A percentile compares a stretch with the other conserved stretches of the same genome.
Evolutionary conservation across 92 coral and sea anemone genomes (phyloP).

Genomic region (Porites rus): DNA sequence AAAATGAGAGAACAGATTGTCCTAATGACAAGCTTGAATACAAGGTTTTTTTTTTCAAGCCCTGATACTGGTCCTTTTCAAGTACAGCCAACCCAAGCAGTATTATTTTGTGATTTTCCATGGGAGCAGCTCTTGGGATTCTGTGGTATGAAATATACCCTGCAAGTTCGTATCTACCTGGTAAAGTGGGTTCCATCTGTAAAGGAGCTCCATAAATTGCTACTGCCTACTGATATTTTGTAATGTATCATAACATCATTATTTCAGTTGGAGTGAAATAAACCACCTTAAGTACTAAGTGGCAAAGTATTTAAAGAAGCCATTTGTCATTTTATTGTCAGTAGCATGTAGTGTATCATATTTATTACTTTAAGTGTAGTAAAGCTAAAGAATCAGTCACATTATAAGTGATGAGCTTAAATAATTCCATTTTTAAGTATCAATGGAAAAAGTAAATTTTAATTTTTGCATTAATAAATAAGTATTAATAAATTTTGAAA

Average conservation of each 20-base stretch:
- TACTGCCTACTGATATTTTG: slow-evolving; percentile 2
- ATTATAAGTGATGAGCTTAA: too few species aligned
- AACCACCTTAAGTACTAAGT: not conserved
- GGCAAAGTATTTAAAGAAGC: not conserved
- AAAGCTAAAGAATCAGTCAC: too few species aligned
- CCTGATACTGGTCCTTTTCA: not conserved
- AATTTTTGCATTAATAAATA: too few species aligned
- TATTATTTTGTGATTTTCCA: not conserved
- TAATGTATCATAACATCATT: not conserved
- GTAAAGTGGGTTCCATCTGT: slow-evolving; percentile 2
- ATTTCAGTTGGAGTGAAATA: slow-evolving; percentile 31
- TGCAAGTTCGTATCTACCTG: slow-evolving; percentile 55
- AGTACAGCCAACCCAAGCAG: not conserved
- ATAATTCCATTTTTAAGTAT: too few species aligned
- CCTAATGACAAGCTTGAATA: too few species aligned
- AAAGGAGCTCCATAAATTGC: slow-evolving; percentile 11
- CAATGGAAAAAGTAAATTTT: too few species aligned
- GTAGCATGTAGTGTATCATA: not conserved
- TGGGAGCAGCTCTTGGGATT: not conserved
- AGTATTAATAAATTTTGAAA: too few species aligned
- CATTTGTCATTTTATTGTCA: not conserved
- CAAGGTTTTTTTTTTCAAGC: too few species aligned
- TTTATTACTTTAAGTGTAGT: too few species aligned
- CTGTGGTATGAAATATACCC: slow-evolving; percentile 7
- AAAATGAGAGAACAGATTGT: too few species aligned